phyloP scores from a whole-genome alignment of 2,113 vertebrate genomes.

The Sitta europaea region DNA sequence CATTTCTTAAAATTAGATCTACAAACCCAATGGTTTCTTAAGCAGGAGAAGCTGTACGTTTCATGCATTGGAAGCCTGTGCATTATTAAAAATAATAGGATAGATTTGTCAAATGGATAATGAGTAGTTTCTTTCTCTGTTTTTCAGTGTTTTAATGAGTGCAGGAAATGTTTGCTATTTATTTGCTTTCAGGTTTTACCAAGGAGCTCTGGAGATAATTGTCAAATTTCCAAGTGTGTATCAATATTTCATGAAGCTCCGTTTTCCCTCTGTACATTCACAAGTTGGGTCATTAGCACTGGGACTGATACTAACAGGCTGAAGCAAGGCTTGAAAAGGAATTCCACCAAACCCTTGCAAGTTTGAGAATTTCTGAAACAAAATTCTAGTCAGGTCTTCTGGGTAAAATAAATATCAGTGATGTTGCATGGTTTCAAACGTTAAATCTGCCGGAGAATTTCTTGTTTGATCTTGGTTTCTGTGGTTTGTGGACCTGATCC shows the following conservation, averaged over 20 bases:
- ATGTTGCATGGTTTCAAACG: neutral
- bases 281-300: constrained; percentile 5
- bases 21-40: neutral
- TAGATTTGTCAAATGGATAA: constrained; percentile 50
- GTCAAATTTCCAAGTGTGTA: constrained; percentile 27
- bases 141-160: constrained; percentile 47
- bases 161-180: constrained; percentile 44
- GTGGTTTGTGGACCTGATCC: neutral
- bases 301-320: neutral
- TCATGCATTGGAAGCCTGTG: neutral
- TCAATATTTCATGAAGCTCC: constrained; percentile 59
- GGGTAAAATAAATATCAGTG: neutral
- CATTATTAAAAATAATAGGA: constrained; percentile 58
- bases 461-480: neutral
- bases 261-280: neutral
- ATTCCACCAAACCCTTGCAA: neutral
- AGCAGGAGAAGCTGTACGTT: constrained; percentile 18
- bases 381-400: neutral
- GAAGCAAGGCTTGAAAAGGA: neutral
- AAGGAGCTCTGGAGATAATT: constrained; percentile 49
- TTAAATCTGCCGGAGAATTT: neutral
- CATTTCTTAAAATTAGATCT: constrained; percentile 26
- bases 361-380: neutral
- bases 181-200: constrained; percentile 43
- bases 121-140: constrained; percentile 18